phyloP scores from a whole-genome alignment of 2,888 invertebrate species.

The Agrochola litura region DNA sequence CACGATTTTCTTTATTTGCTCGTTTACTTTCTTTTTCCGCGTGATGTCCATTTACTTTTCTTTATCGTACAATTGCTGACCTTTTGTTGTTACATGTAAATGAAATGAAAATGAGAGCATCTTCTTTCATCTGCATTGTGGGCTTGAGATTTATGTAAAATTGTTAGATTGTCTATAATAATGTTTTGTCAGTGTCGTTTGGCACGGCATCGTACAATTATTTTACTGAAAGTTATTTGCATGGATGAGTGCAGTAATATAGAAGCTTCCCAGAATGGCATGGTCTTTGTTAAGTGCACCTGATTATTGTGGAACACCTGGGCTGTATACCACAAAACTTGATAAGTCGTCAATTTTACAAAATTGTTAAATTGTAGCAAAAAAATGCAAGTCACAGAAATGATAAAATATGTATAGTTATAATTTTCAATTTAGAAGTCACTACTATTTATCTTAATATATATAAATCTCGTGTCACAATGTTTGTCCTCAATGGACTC shows the following conservation, averaged over 20 bases:
- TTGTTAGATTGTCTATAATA: not conserved
- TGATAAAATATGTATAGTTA: too few species aligned
- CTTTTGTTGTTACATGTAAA: conserved; percentile 8
- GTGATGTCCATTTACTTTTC: conserved; percentile 52
- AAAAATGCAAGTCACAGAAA: too few species aligned
- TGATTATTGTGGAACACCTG: not conserved
- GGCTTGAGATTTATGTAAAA: not conserved
- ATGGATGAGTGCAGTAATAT: not conserved
- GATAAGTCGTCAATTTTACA: too few species aligned
- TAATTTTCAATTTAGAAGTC: too few species aligned
- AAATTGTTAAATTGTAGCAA: too few species aligned
- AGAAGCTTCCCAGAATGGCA: not conserved
- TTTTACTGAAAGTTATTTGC: not conserved
- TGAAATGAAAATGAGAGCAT: conserved; percentile 27
- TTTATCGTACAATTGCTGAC: conserved; percentile 20
- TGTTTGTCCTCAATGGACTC: too few species aligned
- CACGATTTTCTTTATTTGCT: conserved; percentile 47
- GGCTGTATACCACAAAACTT: too few species aligned
- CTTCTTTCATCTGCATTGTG: not conserved
- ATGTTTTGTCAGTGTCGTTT: not conserved
- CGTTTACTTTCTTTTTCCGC: conserved; percentile 61
- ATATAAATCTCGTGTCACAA: too few species aligned
- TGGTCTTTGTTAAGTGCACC: not conserved
- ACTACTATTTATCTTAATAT: too few species aligned
- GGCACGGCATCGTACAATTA: not conserved